Base-by-base conservation (phyloP, 2,888 invertebrate genomes). In the Campoplex capitator region DNA sequence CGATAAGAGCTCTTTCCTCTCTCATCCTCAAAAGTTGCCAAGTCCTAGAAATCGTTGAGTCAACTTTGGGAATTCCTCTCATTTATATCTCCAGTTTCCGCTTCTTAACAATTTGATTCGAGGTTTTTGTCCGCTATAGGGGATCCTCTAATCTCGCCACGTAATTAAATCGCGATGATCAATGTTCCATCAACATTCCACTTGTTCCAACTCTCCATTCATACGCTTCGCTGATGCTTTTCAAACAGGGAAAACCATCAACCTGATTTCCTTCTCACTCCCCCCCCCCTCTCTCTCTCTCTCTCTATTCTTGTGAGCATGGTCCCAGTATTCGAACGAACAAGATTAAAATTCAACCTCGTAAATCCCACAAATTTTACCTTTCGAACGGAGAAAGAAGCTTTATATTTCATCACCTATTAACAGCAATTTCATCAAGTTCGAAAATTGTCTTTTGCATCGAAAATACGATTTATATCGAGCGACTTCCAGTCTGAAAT, bases 101-200 rank as follows among this genome's bases (percentile, higher is more conserved):
- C 35, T 45, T 42, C 58, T 75, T 35, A 58, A 28, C 75, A 42
- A 18, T 38, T 58, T 42, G 58, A 75, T 42, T 58, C 75, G 35
- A 35, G 23, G 28, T 42, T 35, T 18, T 58, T 35, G 75, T 35
- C 23, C 23, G 23, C 23, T 58, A 65, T 45, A 48, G 62, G 45
- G 23, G 28, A 23, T 45, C 4, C 28, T 65, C 62, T 48, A 65
- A 65, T 76, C 76, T 65, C 1, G n/a, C 42, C 18, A 48, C 32
- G 48, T 48, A 62, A 76, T 76, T 9, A 48, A 51, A 67, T 67
- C 65, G 11, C 51, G 65, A 65, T 77, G 65, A 77, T 67, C 76
- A 77, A 67, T 77, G 32, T 65, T 77, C 65, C 28, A 77, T 67
- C 62, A 77, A n/a, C 35, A 35, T 67, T 67, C 28, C 54, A 73